Base-by-base conservation (phyloP, 2,113 vertebrate species). In the Megaceryle maxima region DNA sequence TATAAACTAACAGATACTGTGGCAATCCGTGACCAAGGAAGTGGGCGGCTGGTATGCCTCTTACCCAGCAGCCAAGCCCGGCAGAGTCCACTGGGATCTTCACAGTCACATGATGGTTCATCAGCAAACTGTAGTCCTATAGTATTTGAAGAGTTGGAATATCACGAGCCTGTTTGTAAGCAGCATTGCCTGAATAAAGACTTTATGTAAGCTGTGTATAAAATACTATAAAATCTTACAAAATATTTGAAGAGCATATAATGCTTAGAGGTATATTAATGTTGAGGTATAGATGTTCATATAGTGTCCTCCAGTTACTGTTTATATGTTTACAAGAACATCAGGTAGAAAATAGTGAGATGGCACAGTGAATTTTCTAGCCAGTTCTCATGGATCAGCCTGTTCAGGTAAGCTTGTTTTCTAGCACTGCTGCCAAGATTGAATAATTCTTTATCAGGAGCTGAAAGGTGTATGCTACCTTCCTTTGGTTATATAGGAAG, bases 91-190 rank as follows among this genome's bases (percentile, higher is more conserved):
- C 35, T 99, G 94, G 99, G 99, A 21, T 99, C 99, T 9, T 99
- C 99, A 5, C 99, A 99, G 94, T 99, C 99, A 2, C 99, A 99
- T 3, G 99, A 99, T 5, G 98, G 98, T 66, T 99, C 99, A 21
- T 99, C 99, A 4, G 84, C 99, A 2, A 99, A 98, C 41, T 98
- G 99, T 72, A 99, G 99, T 67, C 99, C 99, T 5, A 98, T 99
- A 77, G 98, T 99, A 78, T 99, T 99, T 94, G 99, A 99, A 95
- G 99, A 99, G 95, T 87, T 99, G 62, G 99, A 99, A 74, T 99
- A 99, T 95, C 99, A 99, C 1, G 99, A 99, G 68, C 99, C 99
- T 16, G 96, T 99, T 88, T 99, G 99, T 97, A 98, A 98, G 95
- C 98, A 98, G 67, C 99, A 99, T 96, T 99, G 98, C 95, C 82